Evolutionary conservation across 2,113 vertebrate species (phyloP), one percentile per base, ranked within the genome.

Genomic region (Pyxicephalus adspersus): DNA sequence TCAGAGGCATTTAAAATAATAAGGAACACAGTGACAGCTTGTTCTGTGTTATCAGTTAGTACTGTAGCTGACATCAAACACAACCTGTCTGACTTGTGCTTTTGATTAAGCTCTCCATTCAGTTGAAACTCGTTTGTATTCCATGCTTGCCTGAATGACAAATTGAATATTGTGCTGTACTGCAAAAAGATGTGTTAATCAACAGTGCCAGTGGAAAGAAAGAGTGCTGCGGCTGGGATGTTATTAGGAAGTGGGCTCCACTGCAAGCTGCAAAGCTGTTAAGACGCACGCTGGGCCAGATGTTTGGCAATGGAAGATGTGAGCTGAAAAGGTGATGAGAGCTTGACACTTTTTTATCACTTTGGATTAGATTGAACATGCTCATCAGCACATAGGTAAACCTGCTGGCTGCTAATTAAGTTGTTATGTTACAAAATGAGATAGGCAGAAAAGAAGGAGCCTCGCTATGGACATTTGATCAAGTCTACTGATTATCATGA

Each of bases 151-250:
- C 88, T 86, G 85, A 84, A 86, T 83, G 88, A 90, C 91, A 87
- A 88, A 92, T 90, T 85, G 84, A 88, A 87, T 87, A 87, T 84
- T 85, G 86, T 87, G 83, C 82, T 86, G 86, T 79, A 73, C 72
- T 84, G 85, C 85, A 87, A 83, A 89, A 84, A 88, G 87, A 86
- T 45, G 83, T 87, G 88, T 90, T 91, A 92, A 91, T 92, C 87
- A 89, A 91, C 80, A 86, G 86, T 26, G 88, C 85, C 79, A 85
- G 84, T 85, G 85, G 89, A 86, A 85, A 88, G 83, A 85, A 87
- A 80, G 90, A 85, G 85, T 22, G 61, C 83, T 16, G 74, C 76
- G 81, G 83, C 64, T 70, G 70, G 28, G 16, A 66, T 66, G 80
- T 65, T 74, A 82, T 82, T 73, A 73, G 76, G 85, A 83, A 0